Percentiles rank a stretch among this genome's conserved stretches.
phyloP scores from a whole-genome alignment of 1,140 invertebrate genomes.

The Spodoptera frugiperda region DNA sequence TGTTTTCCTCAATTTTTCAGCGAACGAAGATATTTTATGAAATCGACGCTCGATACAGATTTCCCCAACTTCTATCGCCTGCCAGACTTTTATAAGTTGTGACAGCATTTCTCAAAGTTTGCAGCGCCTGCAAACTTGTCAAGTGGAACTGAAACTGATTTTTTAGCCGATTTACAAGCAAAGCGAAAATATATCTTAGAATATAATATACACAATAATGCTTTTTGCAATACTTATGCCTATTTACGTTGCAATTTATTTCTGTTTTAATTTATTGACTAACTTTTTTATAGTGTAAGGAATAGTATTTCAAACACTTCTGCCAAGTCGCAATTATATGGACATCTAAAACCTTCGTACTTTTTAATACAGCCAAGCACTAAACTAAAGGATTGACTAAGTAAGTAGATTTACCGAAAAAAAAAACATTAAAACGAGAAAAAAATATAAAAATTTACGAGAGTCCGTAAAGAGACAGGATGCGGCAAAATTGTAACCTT shows the following conservation, averaged over 20 bases:
- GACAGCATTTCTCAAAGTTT: slow-evolving; percentile 32
- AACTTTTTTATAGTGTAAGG: too few relatives aligned
- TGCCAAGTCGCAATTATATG: too few relatives aligned
- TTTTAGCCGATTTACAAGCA: not conserved
- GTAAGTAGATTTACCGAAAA: not conserved
- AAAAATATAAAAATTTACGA: slow-evolving; percentile 23
- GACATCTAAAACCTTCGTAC: not conserved
- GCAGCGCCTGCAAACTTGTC: slow-evolving; percentile 10
- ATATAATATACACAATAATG: not conserved
- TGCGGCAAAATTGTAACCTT: slow-evolving; percentile 18
- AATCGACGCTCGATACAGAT: slow-evolving; percentile 32
- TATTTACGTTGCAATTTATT: not conserved
- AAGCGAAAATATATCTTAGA: not conserved
- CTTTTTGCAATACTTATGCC: not conserved
- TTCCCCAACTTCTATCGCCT: slow-evolving; percentile 27
- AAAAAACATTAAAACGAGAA: slow-evolving; percentile 2
- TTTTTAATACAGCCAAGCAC: not conserved
- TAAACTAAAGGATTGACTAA: not conserved
- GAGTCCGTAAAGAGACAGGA: slow-evolving; percentile 6
- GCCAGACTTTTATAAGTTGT: slow-evolving; percentile 15
- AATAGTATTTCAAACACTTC: too few relatives aligned
- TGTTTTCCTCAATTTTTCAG: slow-evolving; percentile 6
- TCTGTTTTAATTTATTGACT: too few relatives aligned
- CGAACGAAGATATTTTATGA: slow-evolving; percentile 21
- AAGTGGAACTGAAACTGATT: slow-evolving; percentile 23